Evolutionary conservation across 2,888 invertebrate species (phyloP).

Genomic region (Apomyelois bistriatella): DNA sequence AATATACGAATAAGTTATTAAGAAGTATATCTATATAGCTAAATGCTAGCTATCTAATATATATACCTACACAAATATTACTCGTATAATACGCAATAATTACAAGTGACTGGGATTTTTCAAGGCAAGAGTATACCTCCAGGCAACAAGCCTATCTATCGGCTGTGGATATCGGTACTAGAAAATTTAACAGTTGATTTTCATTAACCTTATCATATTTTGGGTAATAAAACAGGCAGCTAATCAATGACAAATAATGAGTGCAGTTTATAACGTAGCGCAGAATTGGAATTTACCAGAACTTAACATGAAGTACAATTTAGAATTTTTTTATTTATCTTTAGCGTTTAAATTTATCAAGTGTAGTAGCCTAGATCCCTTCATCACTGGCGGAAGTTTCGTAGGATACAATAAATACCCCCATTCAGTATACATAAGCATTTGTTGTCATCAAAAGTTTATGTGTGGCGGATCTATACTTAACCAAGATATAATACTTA

Average conservation of each 20-base stretch:
- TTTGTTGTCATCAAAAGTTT: neutral
- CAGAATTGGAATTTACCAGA: neutral
- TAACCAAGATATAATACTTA: neutral
- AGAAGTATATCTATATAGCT: no score
- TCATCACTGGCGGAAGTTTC: neutral
- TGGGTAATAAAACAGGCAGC: neutral
- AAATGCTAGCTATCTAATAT: no score
- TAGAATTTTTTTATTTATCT: neutral
- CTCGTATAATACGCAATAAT: no score
- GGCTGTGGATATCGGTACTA: no score
- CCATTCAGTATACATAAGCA: neutral
- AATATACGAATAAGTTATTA: no score
- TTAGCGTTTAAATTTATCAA: neutral
- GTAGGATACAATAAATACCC: neutral
- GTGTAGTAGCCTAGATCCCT: neutral
- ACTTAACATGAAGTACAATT: neutral
- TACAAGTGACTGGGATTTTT: no score
- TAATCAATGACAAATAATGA: neutral
- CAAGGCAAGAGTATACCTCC: no score
- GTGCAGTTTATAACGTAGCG: neutral
- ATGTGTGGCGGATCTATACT: constrained; percentile 1
- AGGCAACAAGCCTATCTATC: no score
- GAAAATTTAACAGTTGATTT: no score
- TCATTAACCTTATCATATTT: neutral
- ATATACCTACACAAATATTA: no score